Percentiles rank a stretch among this genome's conserved stretches.
These are phyloP conservation scores for Neelides sp. DNA, from an alignment of 1,140 invertebrate genomes.

Conservation along the genomic window DNA sequence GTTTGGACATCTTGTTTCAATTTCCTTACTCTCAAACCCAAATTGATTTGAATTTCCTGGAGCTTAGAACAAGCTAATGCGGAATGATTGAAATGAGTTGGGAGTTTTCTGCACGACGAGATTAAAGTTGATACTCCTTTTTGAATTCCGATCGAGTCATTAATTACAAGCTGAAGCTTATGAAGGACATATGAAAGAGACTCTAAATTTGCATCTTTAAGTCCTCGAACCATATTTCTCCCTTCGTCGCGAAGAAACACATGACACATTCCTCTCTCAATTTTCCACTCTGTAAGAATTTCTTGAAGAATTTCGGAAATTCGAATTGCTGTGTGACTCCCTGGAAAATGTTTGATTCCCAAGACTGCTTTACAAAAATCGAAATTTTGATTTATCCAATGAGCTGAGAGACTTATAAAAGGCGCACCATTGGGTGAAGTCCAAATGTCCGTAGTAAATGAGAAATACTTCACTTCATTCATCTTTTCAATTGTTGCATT, in stretches of 20 bases:
- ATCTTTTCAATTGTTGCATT: background rate
- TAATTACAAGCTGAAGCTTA: background rate
- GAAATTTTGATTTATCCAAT: background rate
- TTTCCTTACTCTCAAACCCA: background rate
- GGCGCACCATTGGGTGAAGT: background rate
- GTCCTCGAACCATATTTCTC: background rate
- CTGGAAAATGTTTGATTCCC: background rate
- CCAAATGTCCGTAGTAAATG: background rate
- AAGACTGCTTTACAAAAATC: background rate
- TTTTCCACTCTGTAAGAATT: background rate
- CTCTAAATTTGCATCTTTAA: background rate
- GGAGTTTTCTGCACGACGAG: background rate
- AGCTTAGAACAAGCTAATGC: background rate
- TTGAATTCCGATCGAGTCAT: background rate
- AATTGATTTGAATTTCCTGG: background rate
- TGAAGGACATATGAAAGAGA: background rate
- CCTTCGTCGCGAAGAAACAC: background rate
- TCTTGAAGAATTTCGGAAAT: background rate
- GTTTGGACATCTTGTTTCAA: slow-evolving; percentile 4
- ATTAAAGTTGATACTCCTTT: background rate
- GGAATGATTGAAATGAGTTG: slow-evolving; percentile 1
- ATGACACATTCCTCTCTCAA: background rate
- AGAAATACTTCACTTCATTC: background rate
- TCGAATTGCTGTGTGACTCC: background rate
- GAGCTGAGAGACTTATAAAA: background rate